Conservation (phyloP, 1,140 invertebrate genomes). For the Trachymyrmex cornetzi region DNA sequence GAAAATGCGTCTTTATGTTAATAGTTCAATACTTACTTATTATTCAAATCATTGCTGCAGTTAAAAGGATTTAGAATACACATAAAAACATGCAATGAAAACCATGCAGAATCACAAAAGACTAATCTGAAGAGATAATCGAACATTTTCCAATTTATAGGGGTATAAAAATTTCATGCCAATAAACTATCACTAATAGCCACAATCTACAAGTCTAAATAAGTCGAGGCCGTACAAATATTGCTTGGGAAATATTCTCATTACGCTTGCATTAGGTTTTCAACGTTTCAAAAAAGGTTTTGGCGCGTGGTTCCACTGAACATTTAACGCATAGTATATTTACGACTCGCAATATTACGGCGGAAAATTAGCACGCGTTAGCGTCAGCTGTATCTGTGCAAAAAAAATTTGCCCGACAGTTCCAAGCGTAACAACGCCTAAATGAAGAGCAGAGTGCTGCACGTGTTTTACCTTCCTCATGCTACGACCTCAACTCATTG, state of each 20-base stretch:
- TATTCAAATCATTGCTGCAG: neutral
- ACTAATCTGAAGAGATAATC: neutral
- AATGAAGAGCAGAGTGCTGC: neutral
- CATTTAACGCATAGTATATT: slow-evolving; percentile 32
- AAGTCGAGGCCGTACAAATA: slow-evolving; percentile 29
- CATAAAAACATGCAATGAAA: neutral
- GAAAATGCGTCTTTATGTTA: neutral
- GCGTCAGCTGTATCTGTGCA: slow-evolving; percentile 38
- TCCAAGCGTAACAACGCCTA: slow-evolving; percentile 29
- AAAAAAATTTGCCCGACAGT: slow-evolving; percentile 32
- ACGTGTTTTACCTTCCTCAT: slow-evolving; percentile 9
- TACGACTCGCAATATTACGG: slow-evolving; percentile 32
- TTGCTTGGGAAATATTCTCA: neutral
- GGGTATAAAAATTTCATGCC: neutral
- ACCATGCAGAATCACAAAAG: neutral
- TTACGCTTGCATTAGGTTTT: neutral
- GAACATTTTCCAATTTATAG: slow-evolving; percentile 8
- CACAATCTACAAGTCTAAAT: slow-evolving; percentile 15
- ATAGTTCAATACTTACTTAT: slow-evolving; percentile 39
- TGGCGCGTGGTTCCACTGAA: neutral
- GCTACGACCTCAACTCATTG: slow-evolving; percentile 46
- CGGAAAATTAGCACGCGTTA: slow-evolving; percentile 54
- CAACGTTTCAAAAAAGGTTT: neutral
- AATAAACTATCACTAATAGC: neutral
- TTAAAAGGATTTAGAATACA: neutral